phyloP scores from a whole-genome alignment of 2,113 vertebrate species.

The Octodon degus region DNA sequence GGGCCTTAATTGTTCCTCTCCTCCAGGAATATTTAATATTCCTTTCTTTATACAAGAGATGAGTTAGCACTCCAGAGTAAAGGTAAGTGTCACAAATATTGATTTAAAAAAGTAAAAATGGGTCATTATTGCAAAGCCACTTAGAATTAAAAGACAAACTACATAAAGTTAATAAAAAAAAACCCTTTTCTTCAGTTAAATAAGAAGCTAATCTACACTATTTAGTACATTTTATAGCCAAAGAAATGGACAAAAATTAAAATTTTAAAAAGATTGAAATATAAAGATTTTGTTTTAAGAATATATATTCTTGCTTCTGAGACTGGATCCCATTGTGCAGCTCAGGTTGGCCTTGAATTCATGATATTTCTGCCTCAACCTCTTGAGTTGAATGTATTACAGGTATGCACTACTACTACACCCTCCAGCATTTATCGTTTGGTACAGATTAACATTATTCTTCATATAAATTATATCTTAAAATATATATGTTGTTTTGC shows the following conservation, averaged over 20 bases:
- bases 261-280: slow-evolving; percentile 19
- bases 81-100: slow-evolving; percentile 48
- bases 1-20: background rate
- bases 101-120: slow-evolving; percentile 43
- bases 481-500: background rate
- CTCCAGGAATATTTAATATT: slow-evolving; percentile 86
- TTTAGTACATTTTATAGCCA: background rate
- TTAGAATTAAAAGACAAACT: slow-evolving; percentile 53
- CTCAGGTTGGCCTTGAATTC: background rate
- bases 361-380: background rate
- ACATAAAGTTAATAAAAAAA: background rate
- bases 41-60: slow-evolving; percentile 75
- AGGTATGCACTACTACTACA: background rate
- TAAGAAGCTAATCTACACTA: background rate
- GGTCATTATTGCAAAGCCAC: background rate
- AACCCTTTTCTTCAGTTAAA: background rate
- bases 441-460: slow-evolving; percentile 7
- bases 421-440: slow-evolving; percentile 18
- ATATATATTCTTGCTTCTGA: background rate
- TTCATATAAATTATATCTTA: background rate
- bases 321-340: background rate
- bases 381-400: background rate
- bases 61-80: slow-evolving; percentile 55
- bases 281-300: slow-evolving; percentile 26
- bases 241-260: background rate